Percentiles rank a stretch among this genome's conserved stretches.
These are phyloP conservation scores for Lycaon pictus DNA, from an alignment of 2,113 vertebrate species.

Conservation along the genomic window DNA sequence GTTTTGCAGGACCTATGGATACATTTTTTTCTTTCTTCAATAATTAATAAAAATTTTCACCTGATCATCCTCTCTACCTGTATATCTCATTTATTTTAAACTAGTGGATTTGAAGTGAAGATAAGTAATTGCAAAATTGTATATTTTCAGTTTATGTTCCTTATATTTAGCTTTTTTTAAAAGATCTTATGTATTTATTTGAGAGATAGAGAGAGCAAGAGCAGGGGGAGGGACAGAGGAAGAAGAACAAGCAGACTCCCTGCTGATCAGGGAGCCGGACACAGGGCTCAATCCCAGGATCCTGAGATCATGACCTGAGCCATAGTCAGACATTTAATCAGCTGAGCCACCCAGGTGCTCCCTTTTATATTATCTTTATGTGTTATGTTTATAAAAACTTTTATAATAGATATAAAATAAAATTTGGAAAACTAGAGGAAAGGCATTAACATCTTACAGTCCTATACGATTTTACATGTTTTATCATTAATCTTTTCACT, in stretches of 20 bases:
- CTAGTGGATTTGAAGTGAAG: slow-evolving; percentile 1
- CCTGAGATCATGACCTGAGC: background rate
- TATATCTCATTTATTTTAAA: slow-evolving; percentile 28
- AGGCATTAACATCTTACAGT: slow-evolving; percentile 15
- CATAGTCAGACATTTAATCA: background rate
- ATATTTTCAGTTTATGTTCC: background rate
- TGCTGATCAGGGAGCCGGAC: background rate
- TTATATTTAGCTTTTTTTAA: background rate
- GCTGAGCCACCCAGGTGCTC: background rate
- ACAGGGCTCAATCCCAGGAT: background rate
- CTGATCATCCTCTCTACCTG: background rate
- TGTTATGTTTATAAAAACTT: background rate
- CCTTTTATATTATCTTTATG: background rate
- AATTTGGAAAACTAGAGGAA: background rate
- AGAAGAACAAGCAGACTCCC: background rate
- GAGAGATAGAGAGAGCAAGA: background rate
- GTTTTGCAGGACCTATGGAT: background rate
- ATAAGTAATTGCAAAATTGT: background rate
- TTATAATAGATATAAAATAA: slow-evolving; percentile 29
- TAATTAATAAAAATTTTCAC: background rate
- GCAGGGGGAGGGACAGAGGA: background rate
- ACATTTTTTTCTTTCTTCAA: slow-evolving; percentile 23
- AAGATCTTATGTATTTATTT: background rate
- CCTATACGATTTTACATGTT: background rate
- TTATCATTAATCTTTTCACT: slow-evolving; percentile 17